Conservation (phyloP, 2,113 vertebrate species). For the Podilymbus podiceps region DNA sequence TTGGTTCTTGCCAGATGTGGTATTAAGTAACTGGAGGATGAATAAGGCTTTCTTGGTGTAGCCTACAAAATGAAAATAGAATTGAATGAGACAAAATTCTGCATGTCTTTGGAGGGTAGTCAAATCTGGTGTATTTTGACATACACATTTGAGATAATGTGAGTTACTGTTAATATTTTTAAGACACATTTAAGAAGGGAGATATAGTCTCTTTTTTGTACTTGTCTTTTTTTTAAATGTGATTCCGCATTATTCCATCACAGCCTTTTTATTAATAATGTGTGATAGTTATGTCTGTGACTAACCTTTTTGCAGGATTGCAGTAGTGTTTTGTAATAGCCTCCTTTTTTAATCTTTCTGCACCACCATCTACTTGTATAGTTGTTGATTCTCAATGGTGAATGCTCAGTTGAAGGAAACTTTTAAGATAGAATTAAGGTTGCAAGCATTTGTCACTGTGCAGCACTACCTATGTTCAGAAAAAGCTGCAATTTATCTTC, state of each 20-base stretch:
- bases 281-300: neutral
- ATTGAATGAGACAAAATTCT: neutral
- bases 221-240: neutral
- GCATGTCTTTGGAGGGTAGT: neutral
- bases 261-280: neutral
- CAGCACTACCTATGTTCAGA: neutral
- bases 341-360: neutral
- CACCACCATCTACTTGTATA: neutral
- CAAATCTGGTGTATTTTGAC: neutral
- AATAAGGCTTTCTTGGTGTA: neutral
- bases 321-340: neutral
- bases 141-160: neutral
- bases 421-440: neutral
- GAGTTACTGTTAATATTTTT: neutral
- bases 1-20: neutral
- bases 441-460: neutral
- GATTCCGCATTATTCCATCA: neutral
- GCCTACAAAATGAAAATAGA: neutral
- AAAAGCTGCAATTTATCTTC: neutral
- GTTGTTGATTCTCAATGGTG: neutral
- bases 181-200: neutral
- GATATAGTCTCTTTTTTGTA: neutral
- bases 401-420: neutral
- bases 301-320: neutral
- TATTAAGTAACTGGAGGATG: neutral